Evolutionary conservation across 2,797 vertebrate genomes (phyloP).

Genomic region (Leontocebus nigricollis): DNA sequence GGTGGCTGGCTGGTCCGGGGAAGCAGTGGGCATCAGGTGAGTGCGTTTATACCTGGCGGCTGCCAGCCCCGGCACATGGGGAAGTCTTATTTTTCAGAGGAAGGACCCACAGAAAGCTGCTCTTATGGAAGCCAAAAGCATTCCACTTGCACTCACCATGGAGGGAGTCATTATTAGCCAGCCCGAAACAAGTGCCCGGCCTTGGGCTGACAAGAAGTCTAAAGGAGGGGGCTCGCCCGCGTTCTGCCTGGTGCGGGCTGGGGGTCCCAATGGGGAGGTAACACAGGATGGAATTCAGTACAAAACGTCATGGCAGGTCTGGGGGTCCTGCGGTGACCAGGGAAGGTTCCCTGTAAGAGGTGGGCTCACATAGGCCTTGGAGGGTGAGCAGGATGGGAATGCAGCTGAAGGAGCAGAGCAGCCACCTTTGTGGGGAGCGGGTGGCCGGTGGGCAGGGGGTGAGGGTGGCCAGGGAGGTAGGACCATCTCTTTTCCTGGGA

Average conservation of each 20-base stretch:
- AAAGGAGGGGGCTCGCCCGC: not conserved
- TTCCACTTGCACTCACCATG: too few species aligned
- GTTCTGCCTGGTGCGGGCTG: too few species aligned
- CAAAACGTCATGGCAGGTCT: too few species aligned
- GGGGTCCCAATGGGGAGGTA: not conserved
- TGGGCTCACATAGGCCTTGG: not conserved
- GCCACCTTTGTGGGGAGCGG: rapidly evolving
- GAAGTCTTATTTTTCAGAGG: not conserved
- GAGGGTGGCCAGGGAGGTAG: not conserved
- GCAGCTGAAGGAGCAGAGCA: not conserved
- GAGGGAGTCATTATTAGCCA: rapidly evolving
- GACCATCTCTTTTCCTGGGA: not conserved
- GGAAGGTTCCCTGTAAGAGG: not conserved
- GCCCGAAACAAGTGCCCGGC: rapidly evolving
- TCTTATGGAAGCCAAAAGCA: rapidly evolving
- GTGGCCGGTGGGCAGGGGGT: rapidly evolving
- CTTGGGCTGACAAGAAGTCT: rapidly evolving
- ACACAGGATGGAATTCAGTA: not conserved
- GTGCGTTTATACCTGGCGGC: rapidly evolving
- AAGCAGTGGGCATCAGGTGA: constrained; percentile 44
- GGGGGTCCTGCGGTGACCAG: not conserved
- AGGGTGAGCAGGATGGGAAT: not conserved
- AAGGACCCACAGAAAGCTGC: rapidly evolving
- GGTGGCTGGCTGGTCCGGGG: not conserved
- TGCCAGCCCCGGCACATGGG: rapidly evolving